Conservation (phyloP, 2,113 vertebrate species). For the Ancistrus triradiatus region DNA sequence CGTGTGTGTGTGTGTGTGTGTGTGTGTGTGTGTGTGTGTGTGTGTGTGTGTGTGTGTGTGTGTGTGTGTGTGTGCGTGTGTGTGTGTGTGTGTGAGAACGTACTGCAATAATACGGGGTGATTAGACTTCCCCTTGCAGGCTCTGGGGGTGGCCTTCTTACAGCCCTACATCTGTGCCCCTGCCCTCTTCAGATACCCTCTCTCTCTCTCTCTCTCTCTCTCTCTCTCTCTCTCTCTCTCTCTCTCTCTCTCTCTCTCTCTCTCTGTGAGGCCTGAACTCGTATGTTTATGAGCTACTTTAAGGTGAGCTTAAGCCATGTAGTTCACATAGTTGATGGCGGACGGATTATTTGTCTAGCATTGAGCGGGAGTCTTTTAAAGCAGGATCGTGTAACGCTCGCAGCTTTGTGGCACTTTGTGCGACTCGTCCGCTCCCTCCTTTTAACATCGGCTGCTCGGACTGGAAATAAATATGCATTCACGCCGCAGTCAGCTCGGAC, state of each 20-base stretch:
- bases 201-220: conserved; percentile 10
- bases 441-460: too few relatives aligned
- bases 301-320: conserved; percentile 50
- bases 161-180: conserved; percentile 39
- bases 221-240: conserved; percentile 23
- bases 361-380: conserved; percentile 54
- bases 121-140: conserved; percentile 59
- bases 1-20: conserved; percentile 26
- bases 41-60: conserved; percentile 27
- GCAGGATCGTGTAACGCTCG: conserved; percentile 55
- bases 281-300: conserved; percentile 54
- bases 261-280: conserved; percentile 47
- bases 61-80: conserved; percentile 47
- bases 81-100: conserved; percentile 63
- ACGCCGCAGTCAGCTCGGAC: too few relatives aligned
- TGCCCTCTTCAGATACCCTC: conserved; percentile 39
- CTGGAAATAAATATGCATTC: too few relatives aligned
- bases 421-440: too few relatives aligned
- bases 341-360: conserved; percentile 59
- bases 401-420: conserved; percentile 30
- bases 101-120: conserved; percentile 63
- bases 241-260: conserved; percentile 19
- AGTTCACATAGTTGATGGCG: conserved; percentile 58
- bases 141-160: conserved; percentile 52
- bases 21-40: conserved; percentile 37